Evolutionary conservation across 2,113 vertebrate species (phyloP).

Genomic region (Dasyurus viverrinus): DNA sequence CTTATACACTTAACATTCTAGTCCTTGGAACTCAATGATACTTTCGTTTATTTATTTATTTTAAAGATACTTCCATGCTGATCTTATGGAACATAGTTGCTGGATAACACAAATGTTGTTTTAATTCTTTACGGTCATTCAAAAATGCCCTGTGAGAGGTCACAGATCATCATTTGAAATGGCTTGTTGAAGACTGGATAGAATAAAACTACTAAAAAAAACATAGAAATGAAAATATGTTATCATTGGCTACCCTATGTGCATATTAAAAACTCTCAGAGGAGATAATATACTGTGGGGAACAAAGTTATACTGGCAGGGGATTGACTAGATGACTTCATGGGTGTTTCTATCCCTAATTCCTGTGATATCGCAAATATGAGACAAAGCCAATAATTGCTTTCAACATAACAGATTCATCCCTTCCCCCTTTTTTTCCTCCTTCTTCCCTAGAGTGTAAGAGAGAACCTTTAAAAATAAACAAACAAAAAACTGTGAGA

Average conservation of each 20-base stretch:
- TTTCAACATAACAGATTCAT: slow-evolving; percentile 61
- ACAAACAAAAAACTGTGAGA: slow-evolving; percentile 85
- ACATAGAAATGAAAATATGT: slow-evolving; percentile 58
- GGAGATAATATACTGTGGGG: slow-evolving; percentile 41
- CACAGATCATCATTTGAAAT: slow-evolving; percentile 81
- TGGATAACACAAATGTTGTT: slow-evolving; percentile 53
- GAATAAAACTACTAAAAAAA: slow-evolving; percentile 80
- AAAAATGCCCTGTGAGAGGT: slow-evolving; percentile 79
- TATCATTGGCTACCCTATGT: slow-evolving; percentile 66
- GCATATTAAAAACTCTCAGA: slow-evolving; percentile 63
- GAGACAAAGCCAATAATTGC: slow-evolving; percentile 62
- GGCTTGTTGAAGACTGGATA: slow-evolving; percentile 69
- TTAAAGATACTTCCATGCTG: slow-evolving; percentile 51
- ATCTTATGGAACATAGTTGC: slow-evolving; percentile 43
- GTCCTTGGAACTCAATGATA: slow-evolving; percentile 43
- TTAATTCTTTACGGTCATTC: slow-evolving; percentile 73
- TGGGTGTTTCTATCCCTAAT: slow-evolving; percentile 79
- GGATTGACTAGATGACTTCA: slow-evolving; percentile 41
- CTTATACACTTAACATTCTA: slow-evolving; percentile 64
- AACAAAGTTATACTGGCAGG: slow-evolving; percentile 54
- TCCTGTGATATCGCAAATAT: slow-evolving; percentile 77
- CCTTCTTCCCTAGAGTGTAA: slow-evolving; percentile 70
- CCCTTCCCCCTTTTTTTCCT: background rate
- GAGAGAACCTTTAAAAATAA: slow-evolving; percentile 83
- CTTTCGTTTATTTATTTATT: slow-evolving; percentile 32